These are phyloP conservation scores for Myotis davidii DNA, from an alignment of 2,113 vertebrate species.

Conservation along the genomic window DNA sequence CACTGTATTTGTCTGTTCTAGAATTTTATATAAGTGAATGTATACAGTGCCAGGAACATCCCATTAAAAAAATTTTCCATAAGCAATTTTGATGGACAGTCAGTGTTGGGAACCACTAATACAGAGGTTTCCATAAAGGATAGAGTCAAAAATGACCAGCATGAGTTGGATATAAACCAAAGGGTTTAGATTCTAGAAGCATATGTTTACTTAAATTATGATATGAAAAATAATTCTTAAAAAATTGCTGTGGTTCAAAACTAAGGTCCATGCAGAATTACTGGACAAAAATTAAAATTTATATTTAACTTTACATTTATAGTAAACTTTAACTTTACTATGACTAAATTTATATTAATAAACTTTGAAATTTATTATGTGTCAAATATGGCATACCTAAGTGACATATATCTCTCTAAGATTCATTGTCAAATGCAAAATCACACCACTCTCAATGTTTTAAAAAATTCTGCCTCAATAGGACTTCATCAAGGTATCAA, in stretches of 20 bases:
- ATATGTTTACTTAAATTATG: not conserved
- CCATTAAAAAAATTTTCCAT: not conserved
- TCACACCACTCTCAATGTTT: not conserved
- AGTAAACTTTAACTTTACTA: not conserved
- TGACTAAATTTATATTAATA: not conserved
- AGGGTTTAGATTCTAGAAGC: not conserved
- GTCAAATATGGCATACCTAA: conserved; percentile 16
- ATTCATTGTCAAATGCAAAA: not conserved
- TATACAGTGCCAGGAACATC: not conserved
- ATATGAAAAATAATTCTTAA: not conserved
- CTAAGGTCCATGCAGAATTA: not conserved
- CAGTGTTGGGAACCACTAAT: not conserved
- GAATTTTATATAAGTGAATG: not conserved
- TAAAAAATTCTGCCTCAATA: not conserved
- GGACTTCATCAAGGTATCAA: not conserved
- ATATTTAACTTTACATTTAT: not conserved
- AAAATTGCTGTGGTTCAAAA: conserved; percentile 31
- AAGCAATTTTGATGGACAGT: not conserved
- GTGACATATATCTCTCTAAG: not conserved
- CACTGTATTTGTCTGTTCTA: not conserved
- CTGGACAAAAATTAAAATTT: conserved; percentile 6
- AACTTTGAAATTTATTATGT: not conserved
- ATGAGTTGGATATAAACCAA: not conserved
- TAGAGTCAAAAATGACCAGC: not conserved
- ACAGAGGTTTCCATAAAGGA: not conserved